phyloP scores from a whole-genome alignment of 1,140 invertebrate genomes.

The Chrysoperla carnea region DNA sequence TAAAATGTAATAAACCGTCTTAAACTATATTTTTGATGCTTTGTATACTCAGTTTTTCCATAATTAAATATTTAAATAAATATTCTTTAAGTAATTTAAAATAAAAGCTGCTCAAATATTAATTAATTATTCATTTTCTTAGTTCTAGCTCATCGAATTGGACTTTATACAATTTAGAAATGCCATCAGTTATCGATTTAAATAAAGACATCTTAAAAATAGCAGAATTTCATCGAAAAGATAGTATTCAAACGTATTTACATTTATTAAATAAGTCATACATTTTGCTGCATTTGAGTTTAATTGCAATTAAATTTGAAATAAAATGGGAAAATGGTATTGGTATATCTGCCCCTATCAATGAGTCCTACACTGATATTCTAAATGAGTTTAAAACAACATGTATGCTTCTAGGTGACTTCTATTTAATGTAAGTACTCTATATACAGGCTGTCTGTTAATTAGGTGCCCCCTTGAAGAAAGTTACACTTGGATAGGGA shows the following conservation, averaged over 20 bases:
- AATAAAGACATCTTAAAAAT: conserved; percentile 47
- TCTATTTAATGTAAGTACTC: background rate
- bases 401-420: background rate
- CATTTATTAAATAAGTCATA: conserved; percentile 49
- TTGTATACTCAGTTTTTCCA: no score
- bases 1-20: no score
- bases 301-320: conserved; percentile 12
- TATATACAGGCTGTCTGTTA: no score
- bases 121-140: conserved; percentile 1
- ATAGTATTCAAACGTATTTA: conserved; percentile 39
- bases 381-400: background rate
- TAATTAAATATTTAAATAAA: no score
- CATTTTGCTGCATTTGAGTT: conserved; percentile 33
- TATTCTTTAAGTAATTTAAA: no score
- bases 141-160: conserved; percentile 25
- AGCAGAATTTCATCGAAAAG: conserved; percentile 38
- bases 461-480: no score
- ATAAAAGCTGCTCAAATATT: no score
- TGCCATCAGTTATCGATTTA: conserved; percentile 37
- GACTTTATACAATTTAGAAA: conserved; percentile 45
- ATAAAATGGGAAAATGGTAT: background rate
- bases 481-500: no score
- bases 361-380: background rate
- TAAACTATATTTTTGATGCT: no score
- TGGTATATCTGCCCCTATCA: background rate